These are phyloP conservation scores for Scophthalmus maximus DNA, from an alignment of 2,113 vertebrate species.

Conservation along the genomic window DNA sequence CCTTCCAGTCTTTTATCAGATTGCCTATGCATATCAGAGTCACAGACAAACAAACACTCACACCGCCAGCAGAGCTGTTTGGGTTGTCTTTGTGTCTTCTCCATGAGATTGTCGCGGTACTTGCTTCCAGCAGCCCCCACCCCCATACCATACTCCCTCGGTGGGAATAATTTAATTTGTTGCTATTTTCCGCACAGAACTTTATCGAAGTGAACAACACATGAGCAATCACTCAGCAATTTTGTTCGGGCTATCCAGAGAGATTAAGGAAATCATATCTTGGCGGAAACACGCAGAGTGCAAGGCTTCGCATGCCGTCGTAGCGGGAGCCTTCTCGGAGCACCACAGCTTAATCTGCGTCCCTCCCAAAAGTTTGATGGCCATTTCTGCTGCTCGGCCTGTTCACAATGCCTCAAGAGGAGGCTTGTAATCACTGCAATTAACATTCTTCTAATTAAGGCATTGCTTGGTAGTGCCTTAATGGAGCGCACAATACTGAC, in stretches of 20 bases:
- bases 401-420: conserved; percentile 68
- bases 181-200: conserved; percentile 52
- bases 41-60: conserved; percentile 57
- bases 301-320: neutral
- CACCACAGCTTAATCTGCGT: conserved; percentile 37
- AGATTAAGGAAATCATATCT: conserved; percentile 61
- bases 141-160: conserved; percentile 43
- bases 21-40: conserved; percentile 59
- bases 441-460: conserved; percentile 76
- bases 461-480: conserved; percentile 70
- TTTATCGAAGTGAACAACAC: conserved; percentile 62
- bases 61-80: conserved; percentile 56
- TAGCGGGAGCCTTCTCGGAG: conserved; percentile 20
- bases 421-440: conserved; percentile 79
- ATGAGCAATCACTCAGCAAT: conserved; percentile 64
- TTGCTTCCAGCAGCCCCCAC: conserved; percentile 38
- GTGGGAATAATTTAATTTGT: conserved; percentile 68
- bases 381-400: conserved; percentile 59
- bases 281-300: conserved; percentile 19
- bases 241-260: conserved; percentile 48
- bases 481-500: conserved; percentile 71
- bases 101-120: conserved; percentile 35
- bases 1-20: conserved; percentile 51
- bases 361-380: conserved; percentile 61
- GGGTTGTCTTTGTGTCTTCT: conserved; percentile 40